phyloP scores from a whole-genome alignment of 2,888 invertebrate species.

The Belgica antarctica region DNA sequence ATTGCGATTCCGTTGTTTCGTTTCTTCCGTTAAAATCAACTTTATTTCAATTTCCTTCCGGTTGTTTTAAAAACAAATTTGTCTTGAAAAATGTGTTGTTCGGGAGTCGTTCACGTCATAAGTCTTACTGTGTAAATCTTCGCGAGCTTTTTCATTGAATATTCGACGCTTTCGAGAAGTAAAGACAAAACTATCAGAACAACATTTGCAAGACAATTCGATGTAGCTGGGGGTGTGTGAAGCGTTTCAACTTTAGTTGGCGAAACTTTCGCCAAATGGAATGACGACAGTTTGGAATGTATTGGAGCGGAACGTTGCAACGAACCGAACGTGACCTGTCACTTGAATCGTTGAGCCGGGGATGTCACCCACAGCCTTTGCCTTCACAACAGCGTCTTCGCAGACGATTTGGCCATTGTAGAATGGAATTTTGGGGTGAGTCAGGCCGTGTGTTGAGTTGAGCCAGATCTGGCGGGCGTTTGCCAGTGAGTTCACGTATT shows the following conservation, averaged over 20 bases:
- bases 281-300: conserved; percentile 36
- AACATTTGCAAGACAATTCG: neutral
- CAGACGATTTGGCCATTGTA: neutral
- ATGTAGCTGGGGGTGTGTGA: neutral
- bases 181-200: too few species aligned
- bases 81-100: conserved; percentile 11
- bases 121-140: too few species aligned
- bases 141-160: too few species aligned
- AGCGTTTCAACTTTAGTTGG: conserved; percentile 30
- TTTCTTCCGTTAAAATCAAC: conserved; percentile 8
- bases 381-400: neutral
- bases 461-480: conserved; percentile 27
- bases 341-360: neutral
- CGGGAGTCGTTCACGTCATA: too few species aligned
- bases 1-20: conserved; percentile 14
- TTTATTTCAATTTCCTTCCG: conserved; percentile 21
- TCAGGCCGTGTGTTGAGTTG: conserved; percentile 23
- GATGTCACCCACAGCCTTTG: neutral
- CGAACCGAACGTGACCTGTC: neutral
- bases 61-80: neutral
- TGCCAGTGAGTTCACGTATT: neutral
- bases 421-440: conserved; percentile 27
- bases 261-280: conserved; percentile 39
- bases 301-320: conserved; percentile 9
- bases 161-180: too few species aligned